Evolutionary conservation across 2,113 vertebrate species (phyloP).

Genomic region (Condylura cristata): DNA sequence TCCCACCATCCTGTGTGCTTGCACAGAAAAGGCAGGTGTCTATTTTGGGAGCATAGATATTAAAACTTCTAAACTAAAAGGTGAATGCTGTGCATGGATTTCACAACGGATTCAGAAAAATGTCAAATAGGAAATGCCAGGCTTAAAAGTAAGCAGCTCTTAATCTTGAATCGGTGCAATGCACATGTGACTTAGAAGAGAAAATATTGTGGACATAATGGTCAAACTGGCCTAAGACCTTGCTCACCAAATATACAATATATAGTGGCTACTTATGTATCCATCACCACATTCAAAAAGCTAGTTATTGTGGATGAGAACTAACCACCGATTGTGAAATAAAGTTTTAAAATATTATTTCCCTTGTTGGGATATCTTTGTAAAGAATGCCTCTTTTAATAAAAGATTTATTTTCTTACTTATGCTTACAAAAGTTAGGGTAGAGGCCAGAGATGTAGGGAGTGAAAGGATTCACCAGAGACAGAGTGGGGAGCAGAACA

Average conservation of each 20-base stretch:
- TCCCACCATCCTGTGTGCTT: too few species aligned
- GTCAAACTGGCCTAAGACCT: neutral
- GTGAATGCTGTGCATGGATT: neutral
- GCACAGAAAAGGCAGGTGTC: neutral
- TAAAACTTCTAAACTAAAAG: neutral
- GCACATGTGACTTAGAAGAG: neutral
- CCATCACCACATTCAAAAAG: too few species aligned
- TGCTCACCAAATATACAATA: neutral
- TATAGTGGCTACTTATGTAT: too few species aligned
- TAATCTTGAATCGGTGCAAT: neutral
- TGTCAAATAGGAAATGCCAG: neutral
- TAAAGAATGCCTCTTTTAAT: neutral
- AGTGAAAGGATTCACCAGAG: too few species aligned
- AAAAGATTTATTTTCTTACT: too few species aligned
- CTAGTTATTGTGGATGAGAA: too few species aligned
- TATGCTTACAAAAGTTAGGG: too few species aligned
- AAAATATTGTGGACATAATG: neutral
- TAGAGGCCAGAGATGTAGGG: too few species aligned
- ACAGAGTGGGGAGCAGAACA: too few species aligned
- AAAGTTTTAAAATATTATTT: neutral
- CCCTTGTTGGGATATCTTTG: neutral
- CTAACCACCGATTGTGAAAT: too few species aligned
- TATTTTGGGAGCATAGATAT: neutral
- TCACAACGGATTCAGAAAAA: conserved; percentile 1
- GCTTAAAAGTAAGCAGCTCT: neutral